Evolutionary conservation across 2,888 invertebrate species (phyloP), one percentile per base, ranked within the genome.

Genomic region (Amphimallon solstitiale): DNA sequence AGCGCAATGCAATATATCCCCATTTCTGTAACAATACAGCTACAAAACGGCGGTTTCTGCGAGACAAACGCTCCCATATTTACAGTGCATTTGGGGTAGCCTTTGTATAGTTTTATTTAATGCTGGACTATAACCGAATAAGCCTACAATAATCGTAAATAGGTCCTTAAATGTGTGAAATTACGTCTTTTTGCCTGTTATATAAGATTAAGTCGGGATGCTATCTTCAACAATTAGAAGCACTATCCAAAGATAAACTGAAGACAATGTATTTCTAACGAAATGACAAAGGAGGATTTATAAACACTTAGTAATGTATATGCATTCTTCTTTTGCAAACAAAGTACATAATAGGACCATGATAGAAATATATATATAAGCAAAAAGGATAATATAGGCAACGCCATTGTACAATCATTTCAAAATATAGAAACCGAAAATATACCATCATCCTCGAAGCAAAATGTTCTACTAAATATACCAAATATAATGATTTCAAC

Each of bases 181-280:
- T 78, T 77, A 76, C 69, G 69, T 74, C 75, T 78, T 79, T 80
- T 81, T 81, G 79, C 75, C 73, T 73, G 74, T 72, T 73, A 70
- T 69, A 60, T 69, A 69, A 78, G 79, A 80, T 79, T 78, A 79
- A 79, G 78, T 77, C 76, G 74, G 74, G 75, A 73, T 74, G 75
- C 71, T 72, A 75, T 59, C 56, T 45, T 10, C 29, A 37, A 35
- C 51, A 62, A 51, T 51, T 62, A 51, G 49, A 51, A 62, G 17
- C 34, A 59, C 43, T 59, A 29, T 59, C 29, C 29, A 43, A 43
- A 23, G 19, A 43, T 43, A 43, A 38, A 40, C 14, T 43, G 43
- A 23, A 10, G 12, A 5, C 29, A 29, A 9, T 29, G 29, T 29
- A n/a, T n/a, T n/a, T n/a, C n/a, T n/a, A 29, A 29, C 6, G 5